Conservation (phyloP, 2,797 vertebrate genomes). For the Coracias cyanogaster region DNA sequence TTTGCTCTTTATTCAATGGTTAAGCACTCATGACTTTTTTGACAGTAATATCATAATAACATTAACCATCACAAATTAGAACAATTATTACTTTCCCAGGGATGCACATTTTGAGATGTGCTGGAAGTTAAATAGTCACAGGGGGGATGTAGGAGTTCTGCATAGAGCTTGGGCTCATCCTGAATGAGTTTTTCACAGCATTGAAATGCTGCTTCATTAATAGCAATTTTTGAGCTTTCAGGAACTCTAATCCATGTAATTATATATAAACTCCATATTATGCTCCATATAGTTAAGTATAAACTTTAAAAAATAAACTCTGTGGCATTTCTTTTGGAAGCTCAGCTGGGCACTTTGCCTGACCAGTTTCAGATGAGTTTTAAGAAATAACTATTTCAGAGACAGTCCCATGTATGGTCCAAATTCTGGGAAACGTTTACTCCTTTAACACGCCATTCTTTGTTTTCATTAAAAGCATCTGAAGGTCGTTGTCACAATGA, state of each 20-base stretch:
- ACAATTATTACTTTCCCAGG: background rate
- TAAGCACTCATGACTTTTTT: background rate
- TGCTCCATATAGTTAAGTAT: background rate
- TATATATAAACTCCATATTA: background rate
- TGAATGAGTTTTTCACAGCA: background rate
- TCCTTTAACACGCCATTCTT: background rate
- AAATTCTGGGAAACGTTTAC: background rate
- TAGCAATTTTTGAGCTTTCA: background rate
- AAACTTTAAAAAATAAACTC: background rate
- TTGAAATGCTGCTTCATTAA: background rate
- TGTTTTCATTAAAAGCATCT: background rate
- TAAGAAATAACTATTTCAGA: background rate
- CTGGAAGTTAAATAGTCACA: constrained; percentile 30
- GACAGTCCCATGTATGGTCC: too few species aligned
- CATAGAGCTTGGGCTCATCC: background rate
- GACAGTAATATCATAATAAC: background rate
- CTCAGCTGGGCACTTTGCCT: background rate
- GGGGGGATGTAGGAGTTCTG: background rate
- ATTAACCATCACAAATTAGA: background rate
- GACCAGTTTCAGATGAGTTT: background rate
- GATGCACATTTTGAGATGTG: background rate
- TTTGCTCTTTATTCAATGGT: background rate
- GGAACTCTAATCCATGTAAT: background rate
- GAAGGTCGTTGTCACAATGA: background rate
- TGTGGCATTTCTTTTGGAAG: background rate